Evolutionary conservation across 1,140 invertebrate genomes (phyloP).

Genomic region (Pseudomyrmex sp.): DNA sequence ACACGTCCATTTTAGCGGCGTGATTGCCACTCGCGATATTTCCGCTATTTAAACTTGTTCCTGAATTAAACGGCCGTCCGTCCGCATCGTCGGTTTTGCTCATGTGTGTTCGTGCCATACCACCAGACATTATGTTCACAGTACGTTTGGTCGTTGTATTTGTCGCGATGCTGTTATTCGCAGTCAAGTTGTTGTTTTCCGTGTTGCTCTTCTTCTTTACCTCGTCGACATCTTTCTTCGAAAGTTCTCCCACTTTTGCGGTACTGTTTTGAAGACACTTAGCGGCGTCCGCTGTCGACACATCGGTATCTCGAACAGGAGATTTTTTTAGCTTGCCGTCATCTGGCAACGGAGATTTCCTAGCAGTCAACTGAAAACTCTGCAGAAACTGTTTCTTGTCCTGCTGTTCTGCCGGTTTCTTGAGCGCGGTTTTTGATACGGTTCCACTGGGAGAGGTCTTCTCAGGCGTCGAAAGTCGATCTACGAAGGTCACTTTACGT

Average conservation of each 20-base stretch:
- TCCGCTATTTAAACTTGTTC: conserved; percentile 27
- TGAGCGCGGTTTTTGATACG: conserved; percentile 58
- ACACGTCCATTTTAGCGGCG: conserved; percentile 75
- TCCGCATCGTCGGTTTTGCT: conserved; percentile 51
- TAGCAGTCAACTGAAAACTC: conserved; percentile 76
- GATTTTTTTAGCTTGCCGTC: neutral
- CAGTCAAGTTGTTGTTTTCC: conserved; percentile 27
- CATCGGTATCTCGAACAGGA: neutral
- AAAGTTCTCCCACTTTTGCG: conserved; percentile 34
- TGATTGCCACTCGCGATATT: conserved; percentile 28
- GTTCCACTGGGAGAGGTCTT: conserved; percentile 8
- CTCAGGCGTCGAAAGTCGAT: conserved; percentile 52
- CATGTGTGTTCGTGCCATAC: conserved; percentile 26
- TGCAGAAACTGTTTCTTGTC: conserved; percentile 81
- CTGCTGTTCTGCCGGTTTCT: conserved; percentile 72
- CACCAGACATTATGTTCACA: conserved; percentile 18
- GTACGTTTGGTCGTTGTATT: conserved; percentile 25
- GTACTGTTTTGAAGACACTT: conserved; percentile 7
- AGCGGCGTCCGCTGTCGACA: neutral
- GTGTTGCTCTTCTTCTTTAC: conserved; percentile 54
- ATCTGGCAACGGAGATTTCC: conserved; percentile 24
- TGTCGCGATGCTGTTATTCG: conserved; percentile 22
- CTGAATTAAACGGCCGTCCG: conserved; percentile 18
- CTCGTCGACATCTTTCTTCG: conserved; percentile 5
- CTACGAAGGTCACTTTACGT: conserved; percentile 77